Base-by-base conservation (phyloP, 1,140 invertebrate species). In the Ceratina australensis region DNA sequence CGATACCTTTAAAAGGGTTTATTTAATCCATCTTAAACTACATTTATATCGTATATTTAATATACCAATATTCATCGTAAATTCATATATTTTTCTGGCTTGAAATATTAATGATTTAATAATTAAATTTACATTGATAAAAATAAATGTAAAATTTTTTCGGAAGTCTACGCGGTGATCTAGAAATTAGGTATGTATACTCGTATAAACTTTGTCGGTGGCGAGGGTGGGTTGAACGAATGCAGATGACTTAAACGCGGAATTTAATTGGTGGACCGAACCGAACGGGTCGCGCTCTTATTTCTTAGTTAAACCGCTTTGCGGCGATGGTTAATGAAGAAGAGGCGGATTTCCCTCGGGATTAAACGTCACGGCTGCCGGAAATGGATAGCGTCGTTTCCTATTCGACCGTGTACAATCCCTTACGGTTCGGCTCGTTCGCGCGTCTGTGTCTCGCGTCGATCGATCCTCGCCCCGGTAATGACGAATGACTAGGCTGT, bases 301-400 rank as follows among this genome's bases (percentile, higher is more conserved):
- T 74, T 82, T 74, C 80, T 66, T 65, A n/a, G 56, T 79, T 79
- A 74, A 71, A 79, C 54, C 75, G 57, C 64, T 72, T 79, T 66
- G 76, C 67, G 68, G 57, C 63, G 26, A 61, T 59, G 24, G 69
- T 81, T 78, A 76, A 79, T 66, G 65, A 78, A 54, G 69, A 82
- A 56, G 73, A 72, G 72, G 75, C 82, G 79, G 82, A 83, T 83
- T 83, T 83, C 82, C 82, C 82, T 56, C 61, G 73, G 82, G 82
- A 83, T 83, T 82, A 84, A 84, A 83, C 81, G 80, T 84, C 82
- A 83, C 77, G 69, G 82, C 67, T 64, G 81, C 67, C 81, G 82
- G 66, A 83, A 84, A 84, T 84, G 72, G 77, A 84, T 84, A 83
- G 82, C 81, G 72, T 67, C 80, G 77, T 82, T 83, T 82, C 60